Percentiles rank a stretch among this genome's conserved stretches.
phyloP scores from a whole-genome alignment of 2,888 invertebrate genomes.

The Dryadula phaetusa region DNA sequence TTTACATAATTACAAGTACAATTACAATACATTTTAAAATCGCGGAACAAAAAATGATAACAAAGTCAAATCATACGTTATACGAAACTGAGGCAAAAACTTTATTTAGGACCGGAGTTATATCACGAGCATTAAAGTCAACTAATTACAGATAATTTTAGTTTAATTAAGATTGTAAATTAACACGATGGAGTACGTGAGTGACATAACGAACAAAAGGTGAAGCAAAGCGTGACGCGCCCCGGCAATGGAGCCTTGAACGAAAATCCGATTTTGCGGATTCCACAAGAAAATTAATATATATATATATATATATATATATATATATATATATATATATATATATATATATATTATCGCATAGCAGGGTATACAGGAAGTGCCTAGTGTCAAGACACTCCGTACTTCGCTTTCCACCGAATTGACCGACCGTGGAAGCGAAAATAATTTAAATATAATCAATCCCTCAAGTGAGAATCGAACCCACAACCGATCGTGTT shows the following conservation, averaged over 20 bases:
- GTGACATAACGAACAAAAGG: constrained; percentile 55
- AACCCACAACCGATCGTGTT: no score
- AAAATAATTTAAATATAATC: no score
- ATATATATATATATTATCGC: neutral
- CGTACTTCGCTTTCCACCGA: no score
- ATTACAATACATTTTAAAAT: neutral
- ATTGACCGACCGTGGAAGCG: no score
- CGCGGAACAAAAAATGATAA: constrained; percentile 8
- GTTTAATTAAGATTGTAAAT: constrained; percentile 55
- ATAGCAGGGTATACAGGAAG: no score
- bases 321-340: neutral
- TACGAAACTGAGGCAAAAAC: constrained; percentile 36
- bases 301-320: neutral
- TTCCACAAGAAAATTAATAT: neutral
- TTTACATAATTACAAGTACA: no score
- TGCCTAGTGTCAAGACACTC: no score
- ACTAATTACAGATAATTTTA: constrained; percentile 50
- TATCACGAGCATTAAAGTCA: constrained; percentile 42
- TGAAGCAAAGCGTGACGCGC: constrained; percentile 38
- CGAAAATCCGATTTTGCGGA: neutral
- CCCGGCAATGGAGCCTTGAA: constrained; percentile 25
- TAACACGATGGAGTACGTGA: constrained; percentile 53
- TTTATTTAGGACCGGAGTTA: constrained; percentile 37
- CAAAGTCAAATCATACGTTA: constrained; percentile 14
- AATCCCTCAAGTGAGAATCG: no score